These are phyloP conservation scores for Eidolon helvum DNA, from an alignment of 2,113 vertebrate species.

Conservation along the genomic window DNA sequence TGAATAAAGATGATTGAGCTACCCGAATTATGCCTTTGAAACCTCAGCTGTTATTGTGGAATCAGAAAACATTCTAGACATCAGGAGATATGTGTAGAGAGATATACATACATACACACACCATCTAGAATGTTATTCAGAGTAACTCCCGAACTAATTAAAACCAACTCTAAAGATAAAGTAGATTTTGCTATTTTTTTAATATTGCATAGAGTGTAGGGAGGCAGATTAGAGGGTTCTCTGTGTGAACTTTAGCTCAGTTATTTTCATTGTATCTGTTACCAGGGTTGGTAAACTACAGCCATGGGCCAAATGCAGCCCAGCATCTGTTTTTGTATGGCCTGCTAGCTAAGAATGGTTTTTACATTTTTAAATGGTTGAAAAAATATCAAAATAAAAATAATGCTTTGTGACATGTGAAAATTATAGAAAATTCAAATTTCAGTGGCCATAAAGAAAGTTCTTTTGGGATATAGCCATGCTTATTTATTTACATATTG, in stretches of 20 bases:
- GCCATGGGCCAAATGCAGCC: neutral
- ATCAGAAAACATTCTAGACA: neutral
- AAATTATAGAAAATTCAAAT: conserved; percentile 37
- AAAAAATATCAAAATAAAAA: conserved; percentile 36
- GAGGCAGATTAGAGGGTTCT: neutral
- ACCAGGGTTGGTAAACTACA: neutral
- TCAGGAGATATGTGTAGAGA: neutral
- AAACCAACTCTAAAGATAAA: conserved; percentile 16
- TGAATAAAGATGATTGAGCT: conserved; percentile 41
- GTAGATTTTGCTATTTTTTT: conserved; percentile 26
- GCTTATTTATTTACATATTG: conserved; percentile 27
- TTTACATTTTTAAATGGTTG: conserved; percentile 39
- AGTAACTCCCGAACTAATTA: neutral
- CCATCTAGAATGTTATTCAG: conserved; percentile 8
- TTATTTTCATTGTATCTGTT: conserved; percentile 2
- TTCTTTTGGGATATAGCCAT: conserved; percentile 19
- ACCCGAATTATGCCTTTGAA: neutral
- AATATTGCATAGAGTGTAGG: neutral
- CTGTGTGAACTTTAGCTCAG: conserved; percentile 3
- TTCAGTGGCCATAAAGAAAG: neutral
- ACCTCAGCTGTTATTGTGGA: neutral
- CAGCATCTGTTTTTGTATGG: conserved; percentile 11
- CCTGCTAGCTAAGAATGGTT: neutral
- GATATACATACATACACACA: neutral
- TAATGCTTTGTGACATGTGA: conserved; percentile 23